A percentile compares a stretch with the other conserved stretches of the same genome.
Conservation (phyloP, 2,797 vertebrate genomes). For the Lemur catta region DNA sequence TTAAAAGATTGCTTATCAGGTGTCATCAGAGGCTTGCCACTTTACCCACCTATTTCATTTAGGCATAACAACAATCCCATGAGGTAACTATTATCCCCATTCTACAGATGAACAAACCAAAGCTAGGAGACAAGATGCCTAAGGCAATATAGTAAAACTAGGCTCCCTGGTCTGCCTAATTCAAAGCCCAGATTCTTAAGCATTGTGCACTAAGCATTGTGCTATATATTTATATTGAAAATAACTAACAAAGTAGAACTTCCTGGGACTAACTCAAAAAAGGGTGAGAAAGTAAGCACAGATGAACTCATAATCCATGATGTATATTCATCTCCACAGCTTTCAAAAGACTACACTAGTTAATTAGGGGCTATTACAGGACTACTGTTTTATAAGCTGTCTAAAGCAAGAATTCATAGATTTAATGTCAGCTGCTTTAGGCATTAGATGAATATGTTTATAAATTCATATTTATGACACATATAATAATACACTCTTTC, state of each 20-base stretch:
- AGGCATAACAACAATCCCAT: background rate
- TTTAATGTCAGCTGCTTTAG: background rate
- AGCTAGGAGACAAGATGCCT: background rate
- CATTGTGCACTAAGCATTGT: background rate
- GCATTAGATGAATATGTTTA: background rate
- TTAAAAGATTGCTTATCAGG: background rate
- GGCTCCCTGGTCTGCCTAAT: background rate
- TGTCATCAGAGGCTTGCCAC: background rate
- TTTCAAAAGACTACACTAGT: background rate
- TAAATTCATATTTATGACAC: background rate
- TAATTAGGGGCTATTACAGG: background rate
- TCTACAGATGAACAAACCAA: constrained; percentile 39
- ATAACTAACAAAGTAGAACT: background rate
- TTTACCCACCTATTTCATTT: background rate
- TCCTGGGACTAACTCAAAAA: background rate
- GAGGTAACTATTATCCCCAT: background rate
- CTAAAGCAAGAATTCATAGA: background rate
- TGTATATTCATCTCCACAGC: background rate
- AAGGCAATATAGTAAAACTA: constrained; percentile 13
- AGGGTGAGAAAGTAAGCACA: background rate
- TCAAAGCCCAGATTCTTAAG: background rate
- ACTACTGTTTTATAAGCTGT: background rate
- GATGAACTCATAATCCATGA: background rate
- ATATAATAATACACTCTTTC: background rate
- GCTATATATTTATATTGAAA: background rate